Evolutionary conservation across 2,113 vertebrate species (phyloP).

Genomic region (Lophius piscatorius): DNA sequence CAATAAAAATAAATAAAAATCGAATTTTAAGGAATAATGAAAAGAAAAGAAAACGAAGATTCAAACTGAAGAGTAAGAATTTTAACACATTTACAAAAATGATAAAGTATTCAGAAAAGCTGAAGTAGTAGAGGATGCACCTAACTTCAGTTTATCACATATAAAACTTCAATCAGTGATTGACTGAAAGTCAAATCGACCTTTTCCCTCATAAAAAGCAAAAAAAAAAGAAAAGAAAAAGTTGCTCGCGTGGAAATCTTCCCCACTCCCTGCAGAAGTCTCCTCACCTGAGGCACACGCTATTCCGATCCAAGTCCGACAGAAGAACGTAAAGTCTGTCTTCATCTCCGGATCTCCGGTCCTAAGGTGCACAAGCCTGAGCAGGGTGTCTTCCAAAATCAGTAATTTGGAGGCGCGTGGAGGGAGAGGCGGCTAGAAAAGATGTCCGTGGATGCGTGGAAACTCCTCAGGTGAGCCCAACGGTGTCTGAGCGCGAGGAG

Average conservation of each 20-base stretch:
- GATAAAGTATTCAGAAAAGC: no score
- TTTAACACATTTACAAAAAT: no score
- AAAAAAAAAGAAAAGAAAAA: no score
- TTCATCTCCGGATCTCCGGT: conserved; percentile 88
- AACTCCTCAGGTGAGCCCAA: conserved; percentile 70
- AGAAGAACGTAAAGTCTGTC: conserved; percentile 84
- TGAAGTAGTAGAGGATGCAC: no score
- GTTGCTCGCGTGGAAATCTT: conserved; percentile 43
- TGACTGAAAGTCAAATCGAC: conserved; percentile 3
- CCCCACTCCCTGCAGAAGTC: not conserved
- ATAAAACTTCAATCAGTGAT: conserved; percentile 10
- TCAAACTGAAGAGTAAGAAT: no score
- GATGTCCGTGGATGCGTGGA: conserved; percentile 41
- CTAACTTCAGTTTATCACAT: not conserved
- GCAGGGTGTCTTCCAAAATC: conserved; percentile 28
- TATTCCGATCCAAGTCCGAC: conserved; percentile 88
- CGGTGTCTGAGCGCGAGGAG: conserved; percentile 46
- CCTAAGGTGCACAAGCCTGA: conserved; percentile 61
- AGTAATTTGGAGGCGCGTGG: conserved; percentile 16
- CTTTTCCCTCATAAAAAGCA: conserved; percentile 5
- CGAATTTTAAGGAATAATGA: no score
- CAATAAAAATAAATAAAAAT: no score
- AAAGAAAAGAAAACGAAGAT: no score
- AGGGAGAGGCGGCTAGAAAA: conserved; percentile 21
- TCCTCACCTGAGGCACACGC: conserved; percentile 87